Conservation (phyloP, 2,888 invertebrate genomes). For the Parthenolecanium corni region DNA sequence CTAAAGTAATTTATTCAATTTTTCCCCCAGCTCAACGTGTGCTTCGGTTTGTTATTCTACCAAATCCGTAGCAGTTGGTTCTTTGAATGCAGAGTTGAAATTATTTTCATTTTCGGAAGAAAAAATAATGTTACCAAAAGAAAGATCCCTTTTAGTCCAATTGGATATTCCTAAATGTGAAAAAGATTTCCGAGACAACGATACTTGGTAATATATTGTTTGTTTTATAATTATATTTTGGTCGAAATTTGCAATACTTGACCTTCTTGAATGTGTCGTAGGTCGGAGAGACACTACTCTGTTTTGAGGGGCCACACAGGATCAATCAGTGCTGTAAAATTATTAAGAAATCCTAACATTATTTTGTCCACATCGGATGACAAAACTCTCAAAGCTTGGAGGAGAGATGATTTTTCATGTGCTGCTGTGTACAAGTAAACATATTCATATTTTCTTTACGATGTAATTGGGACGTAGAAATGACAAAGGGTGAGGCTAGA, state of each 20-base stretch:
- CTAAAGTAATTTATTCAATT: neutral
- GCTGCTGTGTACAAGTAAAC: constrained; percentile 54
- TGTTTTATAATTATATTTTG: neutral
- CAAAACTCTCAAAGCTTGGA: constrained; percentile 64
- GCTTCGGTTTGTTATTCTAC: constrained; percentile 17
- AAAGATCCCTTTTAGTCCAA: constrained; percentile 11
- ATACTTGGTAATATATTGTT: neutral
- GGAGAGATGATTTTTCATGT: constrained; percentile 55
- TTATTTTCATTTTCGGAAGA: constrained; percentile 21
- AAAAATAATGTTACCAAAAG: constrained; percentile 2
- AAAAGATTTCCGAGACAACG: neutral
- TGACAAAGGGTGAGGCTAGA: too few relatives aligned
- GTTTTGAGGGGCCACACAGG: constrained; percentile 55
- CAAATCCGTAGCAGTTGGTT: constrained; percentile 5
- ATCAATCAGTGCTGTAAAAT: constrained; percentile 55
- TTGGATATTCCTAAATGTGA: constrained; percentile 12
- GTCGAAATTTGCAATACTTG: neutral
- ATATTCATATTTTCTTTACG: constrained; percentile 32
- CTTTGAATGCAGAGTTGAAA: constrained; percentile 13
- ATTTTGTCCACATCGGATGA: constrained; percentile 68
- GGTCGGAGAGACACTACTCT: neutral
- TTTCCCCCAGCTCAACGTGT: neutral
- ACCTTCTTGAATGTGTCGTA: neutral
- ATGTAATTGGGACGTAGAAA: too few relatives aligned
- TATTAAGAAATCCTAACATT: constrained; percentile 48